A percentile compares a stretch with the other conserved stretches of the same genome.
Conservation (phyloP, 2,113 vertebrate species). For the Tinamus guttatus region DNA sequence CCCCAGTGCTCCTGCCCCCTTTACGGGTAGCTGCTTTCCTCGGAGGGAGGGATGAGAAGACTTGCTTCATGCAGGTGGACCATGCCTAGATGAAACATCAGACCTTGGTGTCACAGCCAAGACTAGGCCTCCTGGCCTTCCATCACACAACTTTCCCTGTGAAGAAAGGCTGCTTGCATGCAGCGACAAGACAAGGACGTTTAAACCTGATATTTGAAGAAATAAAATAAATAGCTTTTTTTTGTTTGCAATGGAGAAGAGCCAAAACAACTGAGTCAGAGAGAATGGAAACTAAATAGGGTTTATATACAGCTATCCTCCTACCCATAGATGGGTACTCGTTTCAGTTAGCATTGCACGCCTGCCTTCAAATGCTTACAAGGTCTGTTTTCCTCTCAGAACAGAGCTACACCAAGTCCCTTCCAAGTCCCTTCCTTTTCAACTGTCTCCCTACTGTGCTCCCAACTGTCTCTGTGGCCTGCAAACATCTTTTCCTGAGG, state of each 20-base stretch:
- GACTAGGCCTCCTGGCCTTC: not conserved
- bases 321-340: not conserved
- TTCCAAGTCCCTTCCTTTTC: not conserved
- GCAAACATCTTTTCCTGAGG: not conserved
- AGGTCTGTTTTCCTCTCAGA: not conserved
- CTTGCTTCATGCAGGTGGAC: not conserved
- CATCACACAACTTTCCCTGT: not conserved
- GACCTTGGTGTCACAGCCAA: not conserved
- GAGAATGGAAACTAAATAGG: not conserved
- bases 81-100: not conserved
- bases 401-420: not conserved
- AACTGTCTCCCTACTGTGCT: not conserved
- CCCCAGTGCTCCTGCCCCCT: not conserved
- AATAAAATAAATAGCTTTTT: not conserved
- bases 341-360: not conserved
- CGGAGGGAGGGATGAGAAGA: not conserved
- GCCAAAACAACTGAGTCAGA: not conserved
- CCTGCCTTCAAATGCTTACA: not conserved
- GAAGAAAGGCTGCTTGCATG: not conserved
- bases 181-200: not conserved
- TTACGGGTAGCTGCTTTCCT: conserved; percentile 18
- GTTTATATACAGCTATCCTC: not conserved
- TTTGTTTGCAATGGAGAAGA: not conserved
- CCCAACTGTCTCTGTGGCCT: not conserved
- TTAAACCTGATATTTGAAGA: not conserved